Base-by-base conservation (phyloP, 1,140 invertebrate genomes). In the Forficula auricularia region DNA sequence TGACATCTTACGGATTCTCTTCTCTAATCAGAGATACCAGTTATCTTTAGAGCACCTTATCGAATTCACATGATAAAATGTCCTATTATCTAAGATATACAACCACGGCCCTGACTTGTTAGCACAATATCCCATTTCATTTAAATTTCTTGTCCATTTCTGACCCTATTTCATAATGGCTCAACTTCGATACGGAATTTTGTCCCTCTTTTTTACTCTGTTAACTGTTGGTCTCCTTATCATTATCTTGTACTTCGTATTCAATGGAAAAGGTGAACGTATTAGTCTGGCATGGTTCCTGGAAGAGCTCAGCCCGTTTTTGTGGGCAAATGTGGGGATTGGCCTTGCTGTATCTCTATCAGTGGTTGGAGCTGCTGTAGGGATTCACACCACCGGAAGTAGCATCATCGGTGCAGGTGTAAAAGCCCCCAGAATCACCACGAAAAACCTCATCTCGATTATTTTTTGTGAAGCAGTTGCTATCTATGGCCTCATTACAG, bases 321-420 rank as follows among this genome's bases (percentile, higher is more conserved):
- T 74, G 64, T 78, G 73, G 73, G 68, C 68, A 15, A 54, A 60
- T 38, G 53, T 72, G 40, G 76, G 77, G n/a, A 67, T 76, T 48
- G 74, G 67, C 16, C 54, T 75, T 13, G 62, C 73, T 2, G 75
- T 79, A 14, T 67, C 73, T 4, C 54, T 78, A n/a, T 77, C 74
- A 27, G 77, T 80, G 15, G 67, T 80, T 35, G 76, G 76, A 40
- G 76, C 19, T 59, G 57, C 50, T 45, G 70, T 66, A 39, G 95
- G 95, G 38, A 98, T 98, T 51, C 87, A 92, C 60, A 92, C 90
- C 19, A 95, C 90, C 18, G 95, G 95, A 8, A 60, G 67, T 0
- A 75, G 71, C 45, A 80, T 80, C 47, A 50, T 79, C 27, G 78
- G 77, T 40, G 78, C 68, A 43, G 78, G 77, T 48, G 77, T 80